Base-by-base conservation (phyloP, 37 sponge, comb jelly and placozoan genomes). In the Oscarella lobularis region DNA sequence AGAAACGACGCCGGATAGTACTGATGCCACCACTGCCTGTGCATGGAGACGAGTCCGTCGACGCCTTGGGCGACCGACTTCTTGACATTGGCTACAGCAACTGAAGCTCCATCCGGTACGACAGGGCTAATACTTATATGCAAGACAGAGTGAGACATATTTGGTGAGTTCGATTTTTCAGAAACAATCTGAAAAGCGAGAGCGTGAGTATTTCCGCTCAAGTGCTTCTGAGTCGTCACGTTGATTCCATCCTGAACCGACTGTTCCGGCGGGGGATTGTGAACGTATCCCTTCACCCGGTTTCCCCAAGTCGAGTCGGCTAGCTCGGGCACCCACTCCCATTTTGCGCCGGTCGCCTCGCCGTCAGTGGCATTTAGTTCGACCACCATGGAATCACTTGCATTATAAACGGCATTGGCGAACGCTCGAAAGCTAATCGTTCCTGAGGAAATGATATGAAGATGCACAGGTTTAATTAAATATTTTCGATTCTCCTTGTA, bases 1-100 rank as follows among this genome's bases (percentile, higher is more conserved):
- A 48, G 14, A 48, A 48, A 48, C 60, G 60, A 48, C 60, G 60
- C 60, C 60, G 60, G 60, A 20, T 48, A 48, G 60, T 48, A 48
- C 9, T 9, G 14, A 48, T 48, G 9, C 60, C 60, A 48, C 60
- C 60, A 48, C 60, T 9, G 14, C 9, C 14, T 27, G 60, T 48
- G 9, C 60, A 48, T 48, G 14, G 9, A 20, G 60, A 9, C 14
- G 14, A 48, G 14, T 27, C 14, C 60, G 9, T 9, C 60, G 20
- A 48, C 9, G 14, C 60, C 60, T 27, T 9, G 14, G 14, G 60
- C 9, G 9, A 9, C 20, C 60, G 60, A 9, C 9, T 48, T 48
- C 14, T 20, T 20, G 9, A 48, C 60, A 9, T 48, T 9, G 14
- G 9, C 20, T 9, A 9, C 9, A 48, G 60, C 60, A 48, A 20